Conservation (phyloP, 2,888 invertebrate species). For the Morpho achilles region DNA sequence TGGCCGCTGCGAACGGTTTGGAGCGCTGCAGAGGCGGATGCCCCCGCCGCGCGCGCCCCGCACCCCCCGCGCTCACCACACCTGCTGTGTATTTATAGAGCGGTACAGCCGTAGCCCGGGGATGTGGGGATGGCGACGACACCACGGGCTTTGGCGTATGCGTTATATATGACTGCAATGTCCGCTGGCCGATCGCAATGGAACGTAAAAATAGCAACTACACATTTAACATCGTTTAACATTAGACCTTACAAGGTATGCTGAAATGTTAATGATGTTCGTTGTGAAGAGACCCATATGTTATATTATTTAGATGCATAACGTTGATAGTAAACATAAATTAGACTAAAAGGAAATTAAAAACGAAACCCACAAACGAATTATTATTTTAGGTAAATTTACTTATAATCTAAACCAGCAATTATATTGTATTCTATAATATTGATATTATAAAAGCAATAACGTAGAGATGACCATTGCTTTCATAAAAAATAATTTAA, state of each 20-base stretch:
- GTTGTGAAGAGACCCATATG: no score
- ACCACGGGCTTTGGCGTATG: slow-evolving; percentile 47
- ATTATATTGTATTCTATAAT: no score
- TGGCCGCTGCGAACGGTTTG: slow-evolving; percentile 75
- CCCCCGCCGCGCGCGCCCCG: slow-evolving; percentile 58
- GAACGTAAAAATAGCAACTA: slow-evolving; percentile 4
- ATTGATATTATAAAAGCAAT: no score
- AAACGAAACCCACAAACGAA: no score
- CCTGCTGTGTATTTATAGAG: slow-evolving; percentile 78
- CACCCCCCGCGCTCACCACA: slow-evolving; percentile 58
- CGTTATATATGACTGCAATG: slow-evolving; percentile 30
- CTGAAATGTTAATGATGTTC: no score
- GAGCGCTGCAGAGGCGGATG: slow-evolving; percentile 76
- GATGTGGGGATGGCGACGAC: slow-evolving; percentile 65
- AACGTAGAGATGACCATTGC: no score
- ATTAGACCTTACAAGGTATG: slow-evolving; percentile 1
- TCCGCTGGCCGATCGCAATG: slow-evolving; percentile 42
- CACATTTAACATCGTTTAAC: slow-evolving; percentile 22
- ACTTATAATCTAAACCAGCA: no score
- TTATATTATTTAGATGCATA: no score
- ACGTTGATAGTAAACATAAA: no score
- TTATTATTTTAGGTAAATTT: no score
- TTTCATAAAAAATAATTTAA: no score
- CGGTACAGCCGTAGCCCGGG: slow-evolving; percentile 61
- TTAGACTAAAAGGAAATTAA: no score